A percentile compares a stretch with the other conserved stretches of the same genome.
Evolutionary conservation across 2,797 vertebrate genomes (phyloP).

Genomic region (Knipowitschia caucasica): DNA sequence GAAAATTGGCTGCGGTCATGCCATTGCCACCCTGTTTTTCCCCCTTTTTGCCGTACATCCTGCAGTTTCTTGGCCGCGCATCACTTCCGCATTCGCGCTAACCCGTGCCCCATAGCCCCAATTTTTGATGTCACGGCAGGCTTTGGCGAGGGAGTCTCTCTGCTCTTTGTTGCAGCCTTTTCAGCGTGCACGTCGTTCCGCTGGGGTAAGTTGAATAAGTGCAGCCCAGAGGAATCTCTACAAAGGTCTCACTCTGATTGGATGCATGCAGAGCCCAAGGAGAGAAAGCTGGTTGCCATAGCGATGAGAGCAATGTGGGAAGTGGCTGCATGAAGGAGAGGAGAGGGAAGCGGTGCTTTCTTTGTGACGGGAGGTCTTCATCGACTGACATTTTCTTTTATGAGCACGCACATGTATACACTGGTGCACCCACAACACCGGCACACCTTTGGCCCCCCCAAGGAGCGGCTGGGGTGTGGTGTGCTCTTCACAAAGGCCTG

Average conservation of each 20-base stretch:
- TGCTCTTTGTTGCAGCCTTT: constrained; percentile 72
- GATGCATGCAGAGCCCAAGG: constrained; percentile 75
- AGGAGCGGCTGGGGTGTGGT: constrained; percentile 41
- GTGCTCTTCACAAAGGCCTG: constrained; percentile 57
- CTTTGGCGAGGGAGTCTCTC: constrained; percentile 61
- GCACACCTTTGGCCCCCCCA: constrained; percentile 50
- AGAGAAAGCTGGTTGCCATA: constrained; percentile 78
- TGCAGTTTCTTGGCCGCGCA: constrained; percentile 45
- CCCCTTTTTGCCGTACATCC: constrained; percentile 39
- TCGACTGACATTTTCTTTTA: constrained; percentile 51
- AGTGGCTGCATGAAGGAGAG: constrained; percentile 64
- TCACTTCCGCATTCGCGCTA: constrained; percentile 58
- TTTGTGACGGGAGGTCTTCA: constrained; percentile 65
- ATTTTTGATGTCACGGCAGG: constrained; percentile 58
- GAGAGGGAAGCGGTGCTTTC: constrained; percentile 67
- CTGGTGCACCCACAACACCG: constrained; percentile 30
- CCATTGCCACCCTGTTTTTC: constrained; percentile 57
- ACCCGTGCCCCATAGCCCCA: constrained; percentile 60
- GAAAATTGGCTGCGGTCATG: constrained; percentile 66
- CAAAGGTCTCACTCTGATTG: constrained; percentile 82
- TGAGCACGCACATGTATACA: constrained; percentile 45
- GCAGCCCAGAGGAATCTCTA: constrained; percentile 80
- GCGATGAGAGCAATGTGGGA: constrained; percentile 77
- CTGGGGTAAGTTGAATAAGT: constrained; percentile 79
- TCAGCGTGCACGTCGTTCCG: constrained; percentile 69